phyloP scores from a whole-genome alignment of 2,888 invertebrate species.

The Serrognathus titanus region DNA sequence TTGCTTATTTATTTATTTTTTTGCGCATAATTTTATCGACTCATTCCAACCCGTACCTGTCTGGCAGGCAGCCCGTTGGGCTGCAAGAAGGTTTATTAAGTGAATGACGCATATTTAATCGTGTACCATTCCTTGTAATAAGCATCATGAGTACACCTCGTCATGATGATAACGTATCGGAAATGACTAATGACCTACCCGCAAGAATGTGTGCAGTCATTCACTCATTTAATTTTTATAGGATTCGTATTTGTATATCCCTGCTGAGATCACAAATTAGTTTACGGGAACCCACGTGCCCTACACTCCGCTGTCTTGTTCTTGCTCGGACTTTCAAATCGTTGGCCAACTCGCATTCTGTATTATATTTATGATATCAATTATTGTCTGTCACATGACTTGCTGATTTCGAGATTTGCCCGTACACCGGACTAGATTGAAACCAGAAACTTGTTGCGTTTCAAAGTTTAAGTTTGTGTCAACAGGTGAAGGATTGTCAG shows the following conservation, averaged over 20 bases:
- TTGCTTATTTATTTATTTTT: neutral
- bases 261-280: conserved; percentile 63
- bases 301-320: neutral
- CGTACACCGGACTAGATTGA: conserved; percentile 22
- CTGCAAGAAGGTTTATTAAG: conserved; percentile 29
- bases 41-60: neutral
- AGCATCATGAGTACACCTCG: conserved; percentile 47
- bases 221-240: conserved; percentile 56
- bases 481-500: conserved; percentile 17
- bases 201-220: conserved; percentile 60
- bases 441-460: conserved; percentile 31
- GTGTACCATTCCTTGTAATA: conserved; percentile 37
- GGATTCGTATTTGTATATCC: conserved; percentile 56
- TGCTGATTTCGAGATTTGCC: conserved; percentile 25
- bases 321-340: conserved; percentile 21
- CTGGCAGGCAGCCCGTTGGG: neutral
- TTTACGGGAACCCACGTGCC: conserved; percentile 53
- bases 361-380: conserved; percentile 41
- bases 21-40: neutral
- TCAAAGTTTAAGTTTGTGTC: conserved; percentile 32
- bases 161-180: conserved; percentile 47
- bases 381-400: conserved; percentile 42
- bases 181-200: conserved; percentile 48
- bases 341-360: conserved; percentile 19
- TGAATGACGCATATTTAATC: conserved; percentile 27